Evolutionary conservation across 2,113 vertebrate species (phyloP), one percentile per base, ranked within the genome.

Genomic region (Gorsachius goisagi): DNA sequence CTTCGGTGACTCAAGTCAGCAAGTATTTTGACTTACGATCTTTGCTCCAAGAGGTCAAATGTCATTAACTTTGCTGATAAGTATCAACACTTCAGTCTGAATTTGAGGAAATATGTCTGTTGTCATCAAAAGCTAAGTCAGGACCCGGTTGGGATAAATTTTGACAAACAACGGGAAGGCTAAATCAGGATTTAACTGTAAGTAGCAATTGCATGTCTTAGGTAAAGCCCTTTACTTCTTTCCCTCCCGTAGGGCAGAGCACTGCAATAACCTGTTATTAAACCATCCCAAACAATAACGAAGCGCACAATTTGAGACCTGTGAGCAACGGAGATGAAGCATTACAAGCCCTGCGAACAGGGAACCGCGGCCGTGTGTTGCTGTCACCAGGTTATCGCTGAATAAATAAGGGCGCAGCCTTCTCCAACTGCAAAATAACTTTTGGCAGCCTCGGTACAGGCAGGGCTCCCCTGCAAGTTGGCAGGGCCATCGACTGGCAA

Each of bases 11-110:
- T 90, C 30, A 28, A 79, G 76, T 84, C 86, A 85, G 78, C 81
- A 72, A 93, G 49, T 85, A 92, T 96, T 96, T 94, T 74, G 79
- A 84, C 55, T 85, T 35, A 41, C 0, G 58, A 59, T 89, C 89
- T 95, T 84, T 93, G 85, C 86, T 91, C 63, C 37, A 3, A 59
- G 66, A 91, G 94, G 92, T 93, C 84, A 95, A 28, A 90, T 85
- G 77, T 62, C 74, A 76, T 76, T 89, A 66, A 41, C 89, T 97
- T 89, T 14, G 32, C 62, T 47, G 89, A 68, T 85, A 69, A 88
- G 66, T 62, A 76, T 95, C 87, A 73, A 77, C 81, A 44, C 58
- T 94, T 76, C 28, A 64, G 78, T 83, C 77, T 91, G 74, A 82
- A 85, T 85, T 72, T 0, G 19, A 85, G 88, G 71, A 94, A 87